Base-by-base conservation (phyloP, 1,140 invertebrate genomes). In the Neuroterus valhalla region DNA sequence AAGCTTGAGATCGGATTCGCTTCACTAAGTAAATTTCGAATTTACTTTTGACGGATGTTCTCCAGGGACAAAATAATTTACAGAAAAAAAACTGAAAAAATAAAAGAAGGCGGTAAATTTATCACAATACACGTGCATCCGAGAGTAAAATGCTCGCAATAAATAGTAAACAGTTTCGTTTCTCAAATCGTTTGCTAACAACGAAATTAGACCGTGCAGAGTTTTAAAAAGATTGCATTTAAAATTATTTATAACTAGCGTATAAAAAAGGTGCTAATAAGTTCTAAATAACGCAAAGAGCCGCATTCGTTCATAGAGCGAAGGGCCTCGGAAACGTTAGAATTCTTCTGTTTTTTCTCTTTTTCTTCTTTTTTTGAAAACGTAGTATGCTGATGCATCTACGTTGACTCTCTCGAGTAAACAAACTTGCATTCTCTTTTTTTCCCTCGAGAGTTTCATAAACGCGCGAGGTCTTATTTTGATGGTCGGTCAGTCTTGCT, bases 211-310 rank as follows among this genome's bases (percentile, higher is more conserved):
- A 26, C 26, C 21, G 55, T 62, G 55, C 55, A 62, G 52, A 31
- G 55, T 62, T 38, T 62, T n/a, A 62, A 62, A 62, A 62, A 62
- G 12, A 62, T 62, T 62, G 55, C 55, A 31, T 62, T 62, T 31
- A 23, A 62, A 62, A 62, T 62, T 26, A 26, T 62, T 62, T 62
- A 62, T 62, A 62, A 62, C 55, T 62, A 62, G 55, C 31, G 31
- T 62, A 62, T 31, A 62, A 62, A 62, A 62, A 23, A 21, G n/a
- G 19, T 50, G 48, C 48, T 62, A 62, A 23, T 62, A 62, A 62
- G 23, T 38, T 62, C 23, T 62, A 62, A 62, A 62, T 62, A 62
- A 62, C 55, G 55, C 55, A 15, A 15, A 62, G 55, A 62, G 46
- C 46, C 52, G 26, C 52, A 55, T 55, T 55, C 14, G n/a, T 38